These are phyloP conservation scores for Leptosomus discolor DNA, from an alignment of 2,113 vertebrate species.

Conservation along the genomic window DNA sequence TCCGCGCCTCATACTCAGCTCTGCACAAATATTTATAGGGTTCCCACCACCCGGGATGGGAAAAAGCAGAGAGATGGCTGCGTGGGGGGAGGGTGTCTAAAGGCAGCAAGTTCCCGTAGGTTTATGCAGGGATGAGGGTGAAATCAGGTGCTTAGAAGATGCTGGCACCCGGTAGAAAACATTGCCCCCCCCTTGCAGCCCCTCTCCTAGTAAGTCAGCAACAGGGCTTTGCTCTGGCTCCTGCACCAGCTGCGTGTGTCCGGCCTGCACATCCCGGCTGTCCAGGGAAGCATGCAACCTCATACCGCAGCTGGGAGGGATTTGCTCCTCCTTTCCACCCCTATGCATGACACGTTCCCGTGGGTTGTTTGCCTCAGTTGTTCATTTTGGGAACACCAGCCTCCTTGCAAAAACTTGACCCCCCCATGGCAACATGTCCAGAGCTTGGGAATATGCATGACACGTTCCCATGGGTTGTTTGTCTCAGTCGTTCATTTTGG, in stretches of 20 bases:
- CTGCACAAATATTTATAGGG: neutral
- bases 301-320: neutral
- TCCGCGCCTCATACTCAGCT: neutral
- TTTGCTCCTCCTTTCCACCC: neutral
- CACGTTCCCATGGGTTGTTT: neutral
- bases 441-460: too few species aligned
- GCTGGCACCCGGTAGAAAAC: neutral
- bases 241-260: neutral
- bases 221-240: neutral
- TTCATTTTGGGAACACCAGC: neutral
- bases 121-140: neutral
- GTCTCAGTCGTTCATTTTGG: neutral
- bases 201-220: neutral
- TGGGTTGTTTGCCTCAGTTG: neutral
- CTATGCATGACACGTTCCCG: neutral
- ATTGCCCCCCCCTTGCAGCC: neutral
- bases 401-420: neutral
- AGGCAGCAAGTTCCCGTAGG: neutral
- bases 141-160: neutral
- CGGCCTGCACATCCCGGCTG: neutral
- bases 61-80: neutral
- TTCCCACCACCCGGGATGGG: neutral
- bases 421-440: neutral
- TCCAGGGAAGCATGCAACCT: neutral
- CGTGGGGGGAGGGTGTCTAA: neutral